phyloP scores from a whole-genome alignment of 2,888 invertebrate species.

The Hyposoter didymator region DNA sequence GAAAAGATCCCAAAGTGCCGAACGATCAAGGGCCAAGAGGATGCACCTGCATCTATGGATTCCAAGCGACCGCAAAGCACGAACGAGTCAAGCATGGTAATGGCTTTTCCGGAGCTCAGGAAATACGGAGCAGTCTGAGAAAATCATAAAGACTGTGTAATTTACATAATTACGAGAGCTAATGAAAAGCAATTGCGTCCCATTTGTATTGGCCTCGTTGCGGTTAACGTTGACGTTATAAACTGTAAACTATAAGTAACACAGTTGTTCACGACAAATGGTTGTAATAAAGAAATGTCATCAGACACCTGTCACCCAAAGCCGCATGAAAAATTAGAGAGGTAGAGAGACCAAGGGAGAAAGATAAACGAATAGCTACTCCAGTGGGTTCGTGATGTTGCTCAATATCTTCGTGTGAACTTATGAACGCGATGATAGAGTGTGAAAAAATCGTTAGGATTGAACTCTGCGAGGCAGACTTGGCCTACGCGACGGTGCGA shows the following conservation, averaged over 20 bases:
- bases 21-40: slow-evolving; percentile 54
- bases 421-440: slow-evolving; percentile 54
- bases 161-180: slow-evolving; percentile 43
- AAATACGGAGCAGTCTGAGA: neutral
- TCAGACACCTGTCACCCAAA: slow-evolving; percentile 13
- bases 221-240: neutral
- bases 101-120: neutral
- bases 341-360: neutral
- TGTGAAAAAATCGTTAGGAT: slow-evolving; percentile 15
- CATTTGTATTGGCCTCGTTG: slow-evolving; percentile 1
- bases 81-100: slow-evolving; percentile 10
- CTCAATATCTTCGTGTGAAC: slow-evolving; percentile 65
- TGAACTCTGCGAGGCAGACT: slow-evolving; percentile 26
- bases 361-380: neutral
- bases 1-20: slow-evolving; percentile 11
- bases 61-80: slow-evolving; percentile 28
- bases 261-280: slow-evolving; percentile 23
- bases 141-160: slow-evolving; percentile 23
- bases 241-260: neutral
- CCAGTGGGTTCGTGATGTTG: slow-evolving; percentile 22
- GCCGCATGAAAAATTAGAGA: slow-evolving; percentile 2
- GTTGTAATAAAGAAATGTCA: slow-evolving; percentile 30
- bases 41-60: slow-evolving; percentile 60
- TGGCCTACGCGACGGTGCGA: slow-evolving; percentile 36
- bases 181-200: slow-evolving; percentile 35